Percentiles rank a stretch among this genome's conserved stretches.
phyloP scores from a whole-genome alignment of 92 coral and sea anemone genomes.

The Palythoa grandis region DNA sequence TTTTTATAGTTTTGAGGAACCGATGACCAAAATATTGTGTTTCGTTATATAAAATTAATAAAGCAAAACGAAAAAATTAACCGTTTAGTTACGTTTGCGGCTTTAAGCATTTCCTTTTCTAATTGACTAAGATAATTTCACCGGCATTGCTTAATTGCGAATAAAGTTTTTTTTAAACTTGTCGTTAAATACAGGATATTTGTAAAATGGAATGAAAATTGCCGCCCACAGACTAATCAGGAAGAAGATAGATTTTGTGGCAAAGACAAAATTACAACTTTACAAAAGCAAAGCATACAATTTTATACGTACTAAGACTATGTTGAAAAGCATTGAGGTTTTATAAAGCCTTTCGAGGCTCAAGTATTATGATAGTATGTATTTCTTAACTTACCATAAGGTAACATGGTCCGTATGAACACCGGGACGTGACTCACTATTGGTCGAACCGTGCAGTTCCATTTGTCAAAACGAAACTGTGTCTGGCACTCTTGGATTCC shows the following conservation, averaged over 20 bases:
- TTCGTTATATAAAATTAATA: too few relatives aligned
- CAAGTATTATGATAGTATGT: background rate
- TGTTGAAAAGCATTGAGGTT: background rate
- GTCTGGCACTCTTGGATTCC: slow-evolving; percentile 12
- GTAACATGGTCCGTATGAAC: background rate
- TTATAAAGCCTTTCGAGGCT: background rate
- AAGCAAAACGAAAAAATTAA: background rate
- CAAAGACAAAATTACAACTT: background rate
- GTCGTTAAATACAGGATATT: background rate
- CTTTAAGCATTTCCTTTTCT: background rate
- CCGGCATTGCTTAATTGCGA: background rate
- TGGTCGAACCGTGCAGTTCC: slow-evolving; percentile 26
- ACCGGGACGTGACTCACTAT: slow-evolving; percentile 13
- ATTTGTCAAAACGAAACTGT: slow-evolving; percentile 37
- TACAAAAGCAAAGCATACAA: background rate
- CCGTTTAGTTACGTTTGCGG: background rate
- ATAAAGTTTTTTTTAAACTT: background rate
- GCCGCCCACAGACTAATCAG: background rate
- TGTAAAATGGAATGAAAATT: background rate
- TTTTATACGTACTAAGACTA: background rate
- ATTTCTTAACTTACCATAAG: slow-evolving; percentile 17
- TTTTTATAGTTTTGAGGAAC: too few relatives aligned
- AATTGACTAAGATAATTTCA: background rate
- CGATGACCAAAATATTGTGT: too few relatives aligned
- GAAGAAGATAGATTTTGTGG: background rate